Evolutionary conservation across 2,113 vertebrate genomes (phyloP).

Genomic region (Tupaia chinensis): DNA sequence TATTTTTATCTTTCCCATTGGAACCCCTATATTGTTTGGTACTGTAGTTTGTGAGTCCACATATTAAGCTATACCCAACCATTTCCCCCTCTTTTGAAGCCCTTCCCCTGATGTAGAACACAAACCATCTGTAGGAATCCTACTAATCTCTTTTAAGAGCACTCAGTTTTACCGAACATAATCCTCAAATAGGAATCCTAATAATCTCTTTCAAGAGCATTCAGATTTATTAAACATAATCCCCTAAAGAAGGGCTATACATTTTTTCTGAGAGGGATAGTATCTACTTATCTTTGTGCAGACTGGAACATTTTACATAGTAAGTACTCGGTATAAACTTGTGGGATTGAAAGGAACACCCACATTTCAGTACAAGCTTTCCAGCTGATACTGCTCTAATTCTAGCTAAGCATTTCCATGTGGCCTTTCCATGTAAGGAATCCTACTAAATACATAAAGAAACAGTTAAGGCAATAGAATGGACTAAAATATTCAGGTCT

Average conservation of each 20-base stretch:
- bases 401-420: conserved; percentile 17
- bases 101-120: background rate
- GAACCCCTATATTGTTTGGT: background rate
- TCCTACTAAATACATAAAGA: background rate
- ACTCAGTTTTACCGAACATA: background rate
- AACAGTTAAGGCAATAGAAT: background rate
- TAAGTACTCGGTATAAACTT: conserved; percentile 16
- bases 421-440: conserved; percentile 6
- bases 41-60: background rate
- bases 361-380: conserved; percentile 28
- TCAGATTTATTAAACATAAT: conserved; percentile 40
- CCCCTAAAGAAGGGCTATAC: background rate
- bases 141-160: background rate
- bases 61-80: background rate
- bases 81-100: background rate
- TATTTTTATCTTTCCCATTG: background rate
- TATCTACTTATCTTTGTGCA: background rate
- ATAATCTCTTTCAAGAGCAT: conserved; percentile 29
- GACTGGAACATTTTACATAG: background rate
- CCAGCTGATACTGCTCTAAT: conserved; percentile 41
- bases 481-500: conserved; percentile 11
- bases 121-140: background rate
- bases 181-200: conserved; percentile 13
- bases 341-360: background rate
- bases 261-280: background rate